phyloP scores from a whole-genome alignment of 2,888 invertebrate species.

The Drosophila borealis region DNA sequence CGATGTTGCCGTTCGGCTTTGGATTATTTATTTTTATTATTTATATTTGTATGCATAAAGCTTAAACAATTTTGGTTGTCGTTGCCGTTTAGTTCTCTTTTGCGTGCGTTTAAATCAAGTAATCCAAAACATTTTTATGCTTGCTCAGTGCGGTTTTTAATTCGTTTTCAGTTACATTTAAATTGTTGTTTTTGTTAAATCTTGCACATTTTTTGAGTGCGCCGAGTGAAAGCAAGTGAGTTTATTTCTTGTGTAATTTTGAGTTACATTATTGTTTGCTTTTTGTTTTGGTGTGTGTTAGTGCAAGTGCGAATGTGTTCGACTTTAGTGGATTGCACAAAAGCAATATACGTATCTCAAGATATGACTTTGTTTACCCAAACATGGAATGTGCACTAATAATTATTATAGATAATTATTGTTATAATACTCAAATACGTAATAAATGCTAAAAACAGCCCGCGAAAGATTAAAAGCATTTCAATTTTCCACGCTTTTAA shows the following conservation, averaged over 20 bases:
- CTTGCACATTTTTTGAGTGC: slow-evolving; percentile 24
- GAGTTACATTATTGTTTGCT: too few relatives aligned
- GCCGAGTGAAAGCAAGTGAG: slow-evolving; percentile 44
- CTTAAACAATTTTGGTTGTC: slow-evolving; percentile 48
- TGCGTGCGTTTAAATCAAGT: slow-evolving; percentile 71
- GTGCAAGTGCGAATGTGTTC: too few relatives aligned
- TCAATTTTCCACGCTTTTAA: too few relatives aligned
- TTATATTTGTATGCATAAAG: slow-evolving; percentile 55
- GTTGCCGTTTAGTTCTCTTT: slow-evolving; percentile 67
- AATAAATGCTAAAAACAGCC: too few relatives aligned
- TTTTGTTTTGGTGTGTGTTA: slow-evolving; percentile 7
- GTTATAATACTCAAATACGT: too few relatives aligned
- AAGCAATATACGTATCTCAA: too few relatives aligned
- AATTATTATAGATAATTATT: too few relatives aligned
- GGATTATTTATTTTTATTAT: slow-evolving; percentile 17
- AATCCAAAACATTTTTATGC: slow-evolving; percentile 43
- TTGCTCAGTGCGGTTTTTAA: slow-evolving; percentile 14
- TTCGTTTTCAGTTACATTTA: slow-evolving; percentile 15
- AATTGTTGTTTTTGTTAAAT: slow-evolving; percentile 7
- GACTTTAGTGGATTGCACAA: too few relatives aligned
- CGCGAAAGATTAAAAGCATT: too few relatives aligned
- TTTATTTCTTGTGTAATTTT: too few relatives aligned
- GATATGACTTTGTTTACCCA: too few relatives aligned
- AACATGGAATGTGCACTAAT: too few relatives aligned
- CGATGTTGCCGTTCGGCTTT: slow-evolving; percentile 34